Evolutionary conservation across 1,140 invertebrate species (phyloP).

Genomic region (Drosophila lacertosa): DNA sequence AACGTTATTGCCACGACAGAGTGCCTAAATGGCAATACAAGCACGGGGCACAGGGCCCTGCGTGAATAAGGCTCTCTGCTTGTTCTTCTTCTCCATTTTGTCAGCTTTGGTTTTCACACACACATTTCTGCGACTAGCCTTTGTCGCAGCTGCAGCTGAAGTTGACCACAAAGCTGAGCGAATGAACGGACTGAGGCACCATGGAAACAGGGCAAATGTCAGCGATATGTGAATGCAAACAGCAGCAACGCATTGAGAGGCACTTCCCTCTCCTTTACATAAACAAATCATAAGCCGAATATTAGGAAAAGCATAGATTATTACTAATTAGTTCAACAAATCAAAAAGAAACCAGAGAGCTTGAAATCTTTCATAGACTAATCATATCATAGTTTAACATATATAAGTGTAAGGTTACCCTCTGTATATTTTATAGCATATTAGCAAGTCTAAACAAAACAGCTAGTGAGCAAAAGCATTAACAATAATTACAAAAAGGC

Average conservation of each 20-base stretch:
- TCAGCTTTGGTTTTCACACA: background rate
- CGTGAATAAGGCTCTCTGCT: background rate
- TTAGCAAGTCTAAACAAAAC: background rate
- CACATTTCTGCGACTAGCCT: background rate
- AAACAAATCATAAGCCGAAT: too few relatives aligned
- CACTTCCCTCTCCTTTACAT: too few relatives aligned
- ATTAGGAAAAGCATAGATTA: too few relatives aligned
- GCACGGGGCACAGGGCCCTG: background rate
- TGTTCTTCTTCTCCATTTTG: background rate
- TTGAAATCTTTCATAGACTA: too few relatives aligned
- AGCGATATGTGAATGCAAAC: background rate
- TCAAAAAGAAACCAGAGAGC: too few relatives aligned
- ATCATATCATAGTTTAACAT: too few relatives aligned
- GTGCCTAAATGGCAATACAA: constrained; percentile 22
- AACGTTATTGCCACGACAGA: constrained; percentile 65
- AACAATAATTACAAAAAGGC: constrained; percentile 4
- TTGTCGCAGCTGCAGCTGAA: constrained; percentile 14
- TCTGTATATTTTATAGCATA: too few relatives aligned
- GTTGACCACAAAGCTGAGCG: constrained; percentile 6
- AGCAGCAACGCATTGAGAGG: too few relatives aligned
- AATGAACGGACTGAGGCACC: too few relatives aligned
- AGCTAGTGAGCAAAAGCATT: constrained; percentile 10
- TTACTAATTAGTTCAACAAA: too few relatives aligned
- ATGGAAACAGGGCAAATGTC: background rate
- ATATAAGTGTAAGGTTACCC: too few relatives aligned